Conservation (phyloP, 2,797 vertebrate species). For the Intellagama lesueurii region DNA sequence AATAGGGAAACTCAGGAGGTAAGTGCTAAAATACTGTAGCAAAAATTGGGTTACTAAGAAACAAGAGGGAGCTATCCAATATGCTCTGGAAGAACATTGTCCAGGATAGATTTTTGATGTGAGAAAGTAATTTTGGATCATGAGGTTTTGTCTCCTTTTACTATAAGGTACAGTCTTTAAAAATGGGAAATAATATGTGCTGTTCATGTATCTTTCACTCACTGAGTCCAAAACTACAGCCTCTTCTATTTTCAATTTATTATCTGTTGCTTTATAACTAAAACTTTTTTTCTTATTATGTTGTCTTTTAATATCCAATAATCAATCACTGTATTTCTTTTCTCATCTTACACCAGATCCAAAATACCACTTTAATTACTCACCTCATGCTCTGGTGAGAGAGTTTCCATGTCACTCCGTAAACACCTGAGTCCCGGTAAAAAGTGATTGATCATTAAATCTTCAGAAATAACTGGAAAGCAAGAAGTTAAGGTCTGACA, state of each 20-base stretch:
- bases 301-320: not conserved
- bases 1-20: not conserved
- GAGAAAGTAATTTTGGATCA: not conserved
- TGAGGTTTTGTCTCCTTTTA: not conserved
- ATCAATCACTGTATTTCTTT: slow-evolving; percentile 5
- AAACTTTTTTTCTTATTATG: not conserved
- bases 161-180: not conserved
- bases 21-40: not conserved
- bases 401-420: slow-evolving; percentile 95
- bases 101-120: not conserved
- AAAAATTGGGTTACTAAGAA: not conserved
- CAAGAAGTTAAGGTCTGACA: slow-evolving; percentile 76
- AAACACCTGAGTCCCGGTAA: slow-evolving; percentile 96
- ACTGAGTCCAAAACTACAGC: too few relatives aligned
- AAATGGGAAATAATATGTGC: not conserved
- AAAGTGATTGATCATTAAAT: slow-evolving; percentile 98
- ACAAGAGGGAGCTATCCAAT: not conserved
- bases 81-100: not conserved
- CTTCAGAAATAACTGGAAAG: slow-evolving; percentile 94
- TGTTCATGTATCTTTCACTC: not conserved
- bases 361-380: slow-evolving; percentile 21
- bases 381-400: slow-evolving; percentile 98
- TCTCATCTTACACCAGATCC: not conserved
- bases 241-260: not conserved
- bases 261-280: not conserved